Conservation (phyloP, 1,140 invertebrate genomes). For the Caligus rogercresseyi region DNA sequence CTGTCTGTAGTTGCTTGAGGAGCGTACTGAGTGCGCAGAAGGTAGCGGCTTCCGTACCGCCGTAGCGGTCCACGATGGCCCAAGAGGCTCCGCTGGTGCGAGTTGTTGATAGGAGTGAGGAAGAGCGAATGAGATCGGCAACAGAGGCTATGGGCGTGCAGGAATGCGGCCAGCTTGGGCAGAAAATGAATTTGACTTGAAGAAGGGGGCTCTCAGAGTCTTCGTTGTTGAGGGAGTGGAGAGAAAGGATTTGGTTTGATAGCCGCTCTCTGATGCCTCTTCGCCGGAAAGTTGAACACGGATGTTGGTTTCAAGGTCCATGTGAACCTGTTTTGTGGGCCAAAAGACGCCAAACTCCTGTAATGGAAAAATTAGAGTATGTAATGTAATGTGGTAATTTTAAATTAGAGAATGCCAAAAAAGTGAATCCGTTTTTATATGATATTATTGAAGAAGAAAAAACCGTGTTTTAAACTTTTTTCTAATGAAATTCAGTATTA, state of each 20-base stretch:
- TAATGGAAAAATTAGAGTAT: too few relatives aligned
- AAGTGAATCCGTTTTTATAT: too few relatives aligned
- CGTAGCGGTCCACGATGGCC: constrained; percentile 72
- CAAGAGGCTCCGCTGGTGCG: constrained; percentile 29
- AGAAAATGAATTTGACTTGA: constrained; percentile 5
- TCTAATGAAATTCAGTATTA: background rate
- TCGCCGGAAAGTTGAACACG: background rate
- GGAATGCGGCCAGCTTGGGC: constrained; percentile 8
- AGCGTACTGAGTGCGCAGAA: constrained; percentile 31
- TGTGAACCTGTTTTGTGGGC: constrained; percentile 5
- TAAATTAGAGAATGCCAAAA: too few relatives aligned
- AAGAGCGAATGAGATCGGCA: background rate
- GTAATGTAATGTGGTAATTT: background rate
- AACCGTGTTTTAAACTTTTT: background rate
- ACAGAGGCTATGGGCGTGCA: background rate
- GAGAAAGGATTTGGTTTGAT: constrained; percentile 3
- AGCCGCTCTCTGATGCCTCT: constrained; percentile 16
- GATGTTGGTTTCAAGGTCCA: constrained; percentile 5
- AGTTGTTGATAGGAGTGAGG: background rate
- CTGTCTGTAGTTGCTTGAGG: constrained; percentile 30
- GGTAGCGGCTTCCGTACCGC: constrained; percentile 29
- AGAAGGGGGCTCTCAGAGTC: background rate
- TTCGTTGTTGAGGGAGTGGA: too few relatives aligned
- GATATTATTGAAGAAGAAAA: too few relatives aligned
- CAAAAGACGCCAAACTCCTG: constrained; percentile 9